Base-by-base conservation (phyloP, 1,140 invertebrate genomes). In the Trichonephila inaurata region DNA sequence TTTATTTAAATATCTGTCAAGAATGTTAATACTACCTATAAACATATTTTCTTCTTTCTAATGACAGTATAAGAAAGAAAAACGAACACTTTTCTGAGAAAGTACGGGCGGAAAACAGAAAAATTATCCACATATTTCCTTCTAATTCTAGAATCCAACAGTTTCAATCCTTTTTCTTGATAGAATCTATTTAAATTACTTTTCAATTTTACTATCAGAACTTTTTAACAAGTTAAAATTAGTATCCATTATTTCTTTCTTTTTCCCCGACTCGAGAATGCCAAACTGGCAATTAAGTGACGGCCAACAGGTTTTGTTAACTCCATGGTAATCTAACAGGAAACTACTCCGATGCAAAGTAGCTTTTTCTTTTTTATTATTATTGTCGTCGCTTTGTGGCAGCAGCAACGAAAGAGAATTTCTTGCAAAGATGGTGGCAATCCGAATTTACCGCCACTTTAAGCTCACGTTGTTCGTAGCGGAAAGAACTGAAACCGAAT, bases 361-460 rank as follows among this genome's bases (percentile, higher is more conserved):
- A 77, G 16, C 10, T 77, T 18, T 77, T 33, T 72, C 24, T 18
- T 72, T 33, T 28, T n/a, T 66, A 14, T 14, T 24, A 28, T 33
- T 18, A 28, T 77, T 28, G 28, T 40, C 33, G 12, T 77, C 33
- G 18, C 6, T 6, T 16, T 16, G 3, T 28, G 28, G 28, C 4
- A 77, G 72, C 14, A 40, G 16, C 16, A 33, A 40, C 28, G 33
- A 77, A 72, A 72, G 66, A 28, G 28, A 24, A 28, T 83, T 83
- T 19, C 82, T 83, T 60, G 28, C 77, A 40, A 14, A 6, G 40
- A n/a, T 40, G 24, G 40, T 60, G 21, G 82, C 82, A 83, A 83
- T 83, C 82, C 18, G 24, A 87, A 28, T 62, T 87, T 61, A 64
- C 61, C 85, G 85, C 85, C 85, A 64, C 85, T 18, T 7, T 19